Conservation (phyloP, 2,113 vertebrate genomes). For the Symphodus melops region DNA sequence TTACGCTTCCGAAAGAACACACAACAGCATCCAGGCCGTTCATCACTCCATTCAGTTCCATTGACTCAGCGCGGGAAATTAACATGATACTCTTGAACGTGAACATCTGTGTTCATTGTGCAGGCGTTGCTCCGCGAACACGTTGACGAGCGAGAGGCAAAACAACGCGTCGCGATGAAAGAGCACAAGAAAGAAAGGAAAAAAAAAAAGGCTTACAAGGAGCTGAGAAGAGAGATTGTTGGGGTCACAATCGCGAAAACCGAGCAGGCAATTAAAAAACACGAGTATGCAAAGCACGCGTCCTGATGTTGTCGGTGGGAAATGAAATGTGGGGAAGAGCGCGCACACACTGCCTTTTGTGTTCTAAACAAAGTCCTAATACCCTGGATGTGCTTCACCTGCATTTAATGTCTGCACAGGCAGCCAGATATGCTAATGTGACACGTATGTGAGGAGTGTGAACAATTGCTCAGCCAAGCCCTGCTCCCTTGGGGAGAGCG, state of each 20-base stretch:
- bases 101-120: slow-evolving; percentile 36
- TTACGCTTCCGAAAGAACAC: slow-evolving; percentile 2
- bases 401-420: slow-evolving; percentile 69
- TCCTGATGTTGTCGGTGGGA: slow-evolving; percentile 52
- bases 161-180: slow-evolving; percentile 28
- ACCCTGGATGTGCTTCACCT: slow-evolving; percentile 69
- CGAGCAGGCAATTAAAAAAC: slow-evolving; percentile 63
- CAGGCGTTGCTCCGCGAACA: slow-evolving; percentile 9
- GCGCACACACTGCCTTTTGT: slow-evolving; percentile 54
- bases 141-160: slow-evolving; percentile 22
- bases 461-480: slow-evolving; percentile 73
- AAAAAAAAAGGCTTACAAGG: slow-evolving; percentile 53
- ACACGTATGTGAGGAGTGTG: slow-evolving; percentile 57
- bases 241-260: slow-evolving; percentile 58
- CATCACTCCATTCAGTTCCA: slow-evolving; percentile 17
- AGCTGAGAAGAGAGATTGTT: slow-evolving; percentile 55
- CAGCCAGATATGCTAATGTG: slow-evolving; percentile 77
- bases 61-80: slow-evolving; percentile 40
- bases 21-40: not conserved
- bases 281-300: slow-evolving; percentile 47
- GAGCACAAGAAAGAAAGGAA: slow-evolving; percentile 46
- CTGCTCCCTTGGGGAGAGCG: slow-evolving; percentile 52
- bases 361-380: slow-evolving; percentile 73
- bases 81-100: slow-evolving; percentile 26
- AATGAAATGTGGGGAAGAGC: slow-evolving; percentile 45